These are phyloP conservation scores for Notothenia coriiceps DNA, from an alignment of 2,113 vertebrate species.

Conservation along the genomic window DNA sequence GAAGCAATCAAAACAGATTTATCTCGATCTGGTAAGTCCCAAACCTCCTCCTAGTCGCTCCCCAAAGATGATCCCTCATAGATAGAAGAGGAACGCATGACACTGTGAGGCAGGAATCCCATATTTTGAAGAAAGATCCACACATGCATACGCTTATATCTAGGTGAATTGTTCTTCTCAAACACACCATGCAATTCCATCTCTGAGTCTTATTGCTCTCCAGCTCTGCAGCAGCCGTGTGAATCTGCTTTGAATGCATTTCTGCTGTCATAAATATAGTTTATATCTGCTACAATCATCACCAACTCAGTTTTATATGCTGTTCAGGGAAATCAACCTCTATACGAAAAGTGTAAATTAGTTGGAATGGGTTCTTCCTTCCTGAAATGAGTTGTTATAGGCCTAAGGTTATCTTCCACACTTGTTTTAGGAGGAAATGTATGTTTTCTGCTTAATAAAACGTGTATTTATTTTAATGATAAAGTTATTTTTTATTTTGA, in stretches of 20 bases:
- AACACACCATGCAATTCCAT: not conserved
- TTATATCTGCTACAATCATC: conserved; percentile 39
- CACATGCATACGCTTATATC: not conserved
- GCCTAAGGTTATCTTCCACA: conserved; percentile 14
- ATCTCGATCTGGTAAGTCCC: conserved; percentile 86
- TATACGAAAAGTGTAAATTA: conserved; percentile 27
- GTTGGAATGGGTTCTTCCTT: conserved; percentile 6
- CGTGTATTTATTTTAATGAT: not conserved
- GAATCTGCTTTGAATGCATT: conserved; percentile 6
- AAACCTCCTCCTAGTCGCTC: not conserved
- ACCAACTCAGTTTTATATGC: conserved; percentile 31
- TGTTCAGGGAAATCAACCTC: conserved; percentile 40
- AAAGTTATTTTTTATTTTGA: conserved; percentile 14
- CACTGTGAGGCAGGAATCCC: not conserved
- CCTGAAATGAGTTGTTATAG: conserved; percentile 28
- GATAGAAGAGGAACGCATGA: not conserved
- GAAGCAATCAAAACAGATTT: conserved; percentile 89
- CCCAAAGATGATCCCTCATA: not conserved
- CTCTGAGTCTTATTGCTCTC: not conserved
- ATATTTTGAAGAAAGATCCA: not conserved
- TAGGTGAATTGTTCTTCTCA: not conserved
- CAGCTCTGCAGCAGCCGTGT: conserved; percentile 4
- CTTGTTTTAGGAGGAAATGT: conserved; percentile 7
- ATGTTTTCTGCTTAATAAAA: conserved; percentile 29
- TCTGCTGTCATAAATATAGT: conserved; percentile 21